A percentile compares a stretch with the other conserved stretches of the same genome.
phyloP scores from a whole-genome alignment of 1,140 invertebrate species.

The Dryas iulia region DNA sequence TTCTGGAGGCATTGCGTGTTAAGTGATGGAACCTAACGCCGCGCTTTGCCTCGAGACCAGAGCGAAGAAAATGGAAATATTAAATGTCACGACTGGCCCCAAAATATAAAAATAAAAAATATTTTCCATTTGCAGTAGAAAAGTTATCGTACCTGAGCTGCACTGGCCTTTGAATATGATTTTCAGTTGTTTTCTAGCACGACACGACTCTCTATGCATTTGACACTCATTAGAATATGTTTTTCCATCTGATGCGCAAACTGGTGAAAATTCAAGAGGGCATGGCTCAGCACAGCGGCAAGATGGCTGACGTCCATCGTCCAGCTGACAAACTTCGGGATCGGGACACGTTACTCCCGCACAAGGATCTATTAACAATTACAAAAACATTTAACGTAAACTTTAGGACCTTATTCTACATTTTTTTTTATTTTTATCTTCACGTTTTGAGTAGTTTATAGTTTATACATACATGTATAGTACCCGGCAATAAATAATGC shows the following conservation, averaged over 20 bases:
- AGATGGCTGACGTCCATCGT: constrained; percentile 87
- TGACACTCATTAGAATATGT: constrained; percentile 94
- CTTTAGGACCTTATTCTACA: not conserved
- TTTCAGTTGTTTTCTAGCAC: constrained; percentile 85
- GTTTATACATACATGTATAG: too few species aligned
- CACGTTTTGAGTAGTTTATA: too few species aligned
- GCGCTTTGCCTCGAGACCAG: too few species aligned
- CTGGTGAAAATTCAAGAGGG: constrained; percentile 88
- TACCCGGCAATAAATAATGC: too few species aligned
- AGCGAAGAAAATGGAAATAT: too few species aligned
- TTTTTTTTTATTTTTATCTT: too few species aligned
- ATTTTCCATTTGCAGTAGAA: too few species aligned
- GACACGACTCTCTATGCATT: constrained; percentile 88
- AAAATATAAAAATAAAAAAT: too few species aligned
- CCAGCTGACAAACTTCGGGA: constrained; percentile 91
- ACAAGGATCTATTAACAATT: constrained; percentile 88
- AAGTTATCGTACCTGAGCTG: constrained; percentile 85
- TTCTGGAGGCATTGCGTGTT: too few species aligned
- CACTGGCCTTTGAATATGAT: constrained; percentile 91
- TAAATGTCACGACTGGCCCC: too few species aligned
- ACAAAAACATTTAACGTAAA: not conserved
- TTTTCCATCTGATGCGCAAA: constrained; percentile 92
- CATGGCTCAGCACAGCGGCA: constrained; percentile 91
- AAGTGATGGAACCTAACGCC: too few species aligned
- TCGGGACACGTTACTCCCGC: constrained; percentile 87